Percentiles rank a stretch among this genome's conserved stretches.
Evolutionary conservation across 2,113 vertebrate species (phyloP).

Genomic region (Rafetus swinhoei): DNA sequence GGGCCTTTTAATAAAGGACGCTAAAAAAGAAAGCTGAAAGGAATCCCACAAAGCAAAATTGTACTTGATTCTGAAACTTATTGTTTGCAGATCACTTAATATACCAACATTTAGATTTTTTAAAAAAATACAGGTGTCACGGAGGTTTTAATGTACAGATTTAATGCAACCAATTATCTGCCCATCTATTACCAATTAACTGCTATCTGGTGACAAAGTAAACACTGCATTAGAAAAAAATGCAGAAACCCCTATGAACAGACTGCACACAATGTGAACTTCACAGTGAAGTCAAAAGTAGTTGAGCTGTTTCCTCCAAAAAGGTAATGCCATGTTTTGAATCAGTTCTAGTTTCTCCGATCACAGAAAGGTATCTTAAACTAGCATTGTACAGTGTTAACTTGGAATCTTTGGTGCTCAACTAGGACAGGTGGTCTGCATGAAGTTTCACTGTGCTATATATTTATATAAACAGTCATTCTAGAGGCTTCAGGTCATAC

Average conservation of each 20-base stretch:
- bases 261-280: fast-evolving
- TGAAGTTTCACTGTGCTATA: constrained; percentile 18
- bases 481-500: neutral
- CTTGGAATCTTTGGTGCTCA: neutral
- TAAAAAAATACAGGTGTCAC: neutral
- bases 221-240: neutral
- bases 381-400: neutral
- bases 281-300: neutral
- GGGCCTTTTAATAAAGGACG: neutral
- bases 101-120: neutral
- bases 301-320: neutral
- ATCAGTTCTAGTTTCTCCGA: neutral
- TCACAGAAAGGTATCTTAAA: neutral
- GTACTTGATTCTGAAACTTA: neutral
- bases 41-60: neutral
- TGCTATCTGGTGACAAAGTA: neutral
- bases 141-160: neutral
- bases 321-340: neutral
- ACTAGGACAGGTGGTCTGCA: neutral
- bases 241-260: neutral
- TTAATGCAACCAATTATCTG: neutral
- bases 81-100: neutral
- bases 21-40: neutral
- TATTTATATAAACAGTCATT: neutral
- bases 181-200: neutral